A percentile compares a stretch with the other conserved stretches of the same genome.
These are phyloP conservation scores for Rhinolophus ferrumequinum DNA, from an alignment of 2,113 vertebrate genomes.

Conservation along the genomic window DNA sequence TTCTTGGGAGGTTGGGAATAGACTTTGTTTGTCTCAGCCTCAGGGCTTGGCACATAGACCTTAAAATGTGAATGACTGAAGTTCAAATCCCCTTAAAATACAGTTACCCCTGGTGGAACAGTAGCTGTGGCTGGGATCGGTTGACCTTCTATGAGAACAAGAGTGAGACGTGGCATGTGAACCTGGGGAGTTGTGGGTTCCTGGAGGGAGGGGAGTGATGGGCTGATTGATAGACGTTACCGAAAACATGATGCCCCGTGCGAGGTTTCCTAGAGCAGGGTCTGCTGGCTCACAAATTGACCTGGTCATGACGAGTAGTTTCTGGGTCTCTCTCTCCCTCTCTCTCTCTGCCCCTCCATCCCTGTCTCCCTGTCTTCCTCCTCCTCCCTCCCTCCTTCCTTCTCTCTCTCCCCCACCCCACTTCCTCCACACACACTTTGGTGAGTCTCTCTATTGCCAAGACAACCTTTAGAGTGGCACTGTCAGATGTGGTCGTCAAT, in stretches of 20 bases:
- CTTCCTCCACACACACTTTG: not conserved
- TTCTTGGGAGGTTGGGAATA: not conserved
- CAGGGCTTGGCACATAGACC: not conserved
- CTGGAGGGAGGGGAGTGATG: not conserved
- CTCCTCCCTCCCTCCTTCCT: not conserved
- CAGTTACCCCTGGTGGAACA: not conserved
- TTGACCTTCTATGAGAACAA: not conserved
- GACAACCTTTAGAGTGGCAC: not conserved
- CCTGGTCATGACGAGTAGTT: not conserved
- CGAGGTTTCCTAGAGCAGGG: not conserved
- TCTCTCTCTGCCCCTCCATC: too few relatives aligned
- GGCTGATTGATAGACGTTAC: not conserved
- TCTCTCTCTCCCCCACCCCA: too few relatives aligned
- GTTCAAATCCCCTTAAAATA: not conserved
- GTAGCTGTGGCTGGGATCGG: not conserved
- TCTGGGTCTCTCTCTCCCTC: too few relatives aligned
- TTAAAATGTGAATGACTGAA: not conserved
- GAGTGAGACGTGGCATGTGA: not conserved
- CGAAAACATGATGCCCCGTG: not conserved
- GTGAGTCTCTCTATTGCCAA: not conserved
- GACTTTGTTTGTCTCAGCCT: not conserved
- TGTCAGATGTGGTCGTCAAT: not conserved
- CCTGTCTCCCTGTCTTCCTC: not conserved
- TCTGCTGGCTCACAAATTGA: not conserved
- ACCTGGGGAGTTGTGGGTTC: not conserved